A percentile compares a stretch with the other conserved stretches of the same genome.
Conservation (phyloP, 2,888 invertebrate genomes). For the Cerastis rubricosa region DNA sequence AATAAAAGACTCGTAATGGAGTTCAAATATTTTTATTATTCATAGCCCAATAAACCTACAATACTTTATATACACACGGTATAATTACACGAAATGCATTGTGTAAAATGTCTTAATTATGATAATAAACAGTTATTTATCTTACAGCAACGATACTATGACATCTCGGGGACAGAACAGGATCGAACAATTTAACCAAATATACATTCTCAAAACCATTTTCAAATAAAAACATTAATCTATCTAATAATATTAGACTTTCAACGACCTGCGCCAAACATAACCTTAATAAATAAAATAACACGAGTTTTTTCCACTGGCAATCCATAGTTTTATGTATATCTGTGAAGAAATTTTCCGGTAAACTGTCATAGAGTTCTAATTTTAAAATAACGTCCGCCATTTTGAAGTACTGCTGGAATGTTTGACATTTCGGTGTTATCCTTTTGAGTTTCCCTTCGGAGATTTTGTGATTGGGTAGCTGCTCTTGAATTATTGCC, state of each 20-base stretch:
- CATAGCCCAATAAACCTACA: background rate
- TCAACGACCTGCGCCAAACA: constrained; percentile 95
- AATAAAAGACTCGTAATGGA: background rate
- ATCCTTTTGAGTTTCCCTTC: constrained; percentile 92
- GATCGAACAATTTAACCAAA: constrained; percentile 95
- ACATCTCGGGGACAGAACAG: constrained; percentile 95
- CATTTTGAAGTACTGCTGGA: constrained; percentile 93
- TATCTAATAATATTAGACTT: constrained; percentile 95
- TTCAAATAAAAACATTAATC: constrained; percentile 94
- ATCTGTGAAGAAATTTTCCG: constrained; percentile 72
- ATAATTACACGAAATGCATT: background rate
- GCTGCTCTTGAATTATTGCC: constrained; percentile 81
- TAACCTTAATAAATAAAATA: constrained; percentile 95
- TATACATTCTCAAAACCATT: constrained; percentile 88
- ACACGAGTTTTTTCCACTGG: constrained; percentile 91
- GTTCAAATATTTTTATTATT: constrained; percentile 21
- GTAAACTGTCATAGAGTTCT: constrained; percentile 83
- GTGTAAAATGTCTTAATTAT: background rate
- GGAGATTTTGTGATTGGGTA: constrained; percentile 73
- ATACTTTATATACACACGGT: background rate
- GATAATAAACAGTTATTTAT: constrained; percentile 57
- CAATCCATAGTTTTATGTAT: constrained; percentile 71
- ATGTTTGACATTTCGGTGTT: constrained; percentile 91
- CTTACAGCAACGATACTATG: constrained; percentile 93
- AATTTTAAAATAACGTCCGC: constrained; percentile 92